These are phyloP conservation scores for Acanthosoma haemorrhoidale DNA, from an alignment of 2,888 invertebrate genomes.

Conservation along the genomic window DNA sequence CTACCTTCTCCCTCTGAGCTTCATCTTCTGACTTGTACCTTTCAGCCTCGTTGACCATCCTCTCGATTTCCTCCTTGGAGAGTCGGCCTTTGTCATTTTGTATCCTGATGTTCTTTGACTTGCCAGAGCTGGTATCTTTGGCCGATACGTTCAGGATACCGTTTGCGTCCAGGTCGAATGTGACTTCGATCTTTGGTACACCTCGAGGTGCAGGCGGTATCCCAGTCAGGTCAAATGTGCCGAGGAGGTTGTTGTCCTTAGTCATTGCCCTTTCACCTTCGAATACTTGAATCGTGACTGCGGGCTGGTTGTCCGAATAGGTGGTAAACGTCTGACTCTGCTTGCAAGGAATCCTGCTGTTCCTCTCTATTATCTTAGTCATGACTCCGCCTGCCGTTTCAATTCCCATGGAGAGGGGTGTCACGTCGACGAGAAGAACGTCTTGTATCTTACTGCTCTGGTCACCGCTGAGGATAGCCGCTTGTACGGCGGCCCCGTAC, in stretches of 20 bases:
- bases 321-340: conserved; percentile 71
- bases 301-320: conserved; percentile 73
- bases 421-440: conserved; percentile 57
- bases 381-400: conserved; percentile 76
- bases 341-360: conserved; percentile 67
- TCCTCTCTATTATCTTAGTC: conserved; percentile 67
- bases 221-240: conserved; percentile 74
- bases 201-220: conserved; percentile 73
- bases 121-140: conserved; percentile 48
- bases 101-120: conserved; percentile 48
- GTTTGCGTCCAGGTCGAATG: conserved; percentile 59
- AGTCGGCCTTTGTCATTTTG: conserved; percentile 50
- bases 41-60: conserved; percentile 47
- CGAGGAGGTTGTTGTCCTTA: conserved; percentile 78
- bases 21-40: conserved; percentile 46
- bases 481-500: conserved; percentile 77
- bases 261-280: conserved; percentile 82
- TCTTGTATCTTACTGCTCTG: conserved; percentile 62
- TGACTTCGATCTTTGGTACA: conserved; percentile 69
- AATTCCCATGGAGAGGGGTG: conserved; percentile 66
- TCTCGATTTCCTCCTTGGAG: conserved; percentile 50
- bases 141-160: conserved; percentile 48
- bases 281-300: conserved; percentile 69
- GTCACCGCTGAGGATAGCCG: conserved; percentile 64
- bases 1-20: conserved; percentile 45